Evolutionary conservation across 2,797 vertebrate species (phyloP).

Genomic region (Gallirallus australis): DNA sequence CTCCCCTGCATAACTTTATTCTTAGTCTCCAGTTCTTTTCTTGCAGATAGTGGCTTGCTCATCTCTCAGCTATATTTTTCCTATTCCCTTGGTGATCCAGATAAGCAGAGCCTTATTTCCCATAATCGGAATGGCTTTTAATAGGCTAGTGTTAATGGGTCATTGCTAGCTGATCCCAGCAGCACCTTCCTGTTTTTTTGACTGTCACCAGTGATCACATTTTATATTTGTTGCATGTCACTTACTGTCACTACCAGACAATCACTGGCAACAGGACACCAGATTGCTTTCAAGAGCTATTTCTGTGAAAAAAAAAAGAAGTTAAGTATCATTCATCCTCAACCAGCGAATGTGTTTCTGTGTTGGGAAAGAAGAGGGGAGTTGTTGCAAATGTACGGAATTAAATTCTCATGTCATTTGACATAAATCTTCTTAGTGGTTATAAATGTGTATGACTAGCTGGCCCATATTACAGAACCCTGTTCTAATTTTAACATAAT

Average conservation of each 20-base stretch:
- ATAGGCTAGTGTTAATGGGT: background rate
- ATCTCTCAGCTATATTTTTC: background rate
- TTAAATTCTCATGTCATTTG: background rate
- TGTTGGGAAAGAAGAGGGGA: background rate
- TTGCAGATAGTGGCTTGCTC: background rate
- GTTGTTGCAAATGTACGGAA: background rate
- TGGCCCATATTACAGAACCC: conserved; percentile 8
- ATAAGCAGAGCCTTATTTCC: background rate
- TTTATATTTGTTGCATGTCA: background rate
- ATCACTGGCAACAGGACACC: background rate
- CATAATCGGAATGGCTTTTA: background rate
- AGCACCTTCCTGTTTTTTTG: background rate
- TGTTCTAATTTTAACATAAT: conserved; percentile 19
- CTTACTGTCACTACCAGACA: background rate
- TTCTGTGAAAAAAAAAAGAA: background rate
- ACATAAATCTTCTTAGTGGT: conserved; percentile 38
- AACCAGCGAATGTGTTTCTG: rapidly evolving
- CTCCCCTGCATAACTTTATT: background rate
- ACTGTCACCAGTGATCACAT: background rate
- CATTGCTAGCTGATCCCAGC: background rate
- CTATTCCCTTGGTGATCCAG: background rate
- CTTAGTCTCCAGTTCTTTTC: background rate
- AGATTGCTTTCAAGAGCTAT: background rate
- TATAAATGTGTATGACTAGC: background rate
- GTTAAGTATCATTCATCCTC: background rate